Evolutionary conservation across 2,888 invertebrate species (phyloP).

Genomic region (Agonopterix alstromeriana): DNA sequence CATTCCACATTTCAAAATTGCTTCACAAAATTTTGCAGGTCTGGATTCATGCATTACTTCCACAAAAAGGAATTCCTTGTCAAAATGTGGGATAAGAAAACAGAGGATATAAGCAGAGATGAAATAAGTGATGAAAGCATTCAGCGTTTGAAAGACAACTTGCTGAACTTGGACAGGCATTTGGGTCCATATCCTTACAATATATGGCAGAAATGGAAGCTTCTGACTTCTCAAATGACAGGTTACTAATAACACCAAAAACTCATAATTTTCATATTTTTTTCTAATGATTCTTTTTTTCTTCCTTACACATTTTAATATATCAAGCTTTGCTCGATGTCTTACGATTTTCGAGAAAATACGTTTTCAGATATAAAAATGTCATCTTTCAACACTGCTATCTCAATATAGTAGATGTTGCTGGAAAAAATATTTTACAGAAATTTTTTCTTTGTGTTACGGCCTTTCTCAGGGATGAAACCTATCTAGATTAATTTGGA

Average conservation of each 20-base stretch:
- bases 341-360: too few relatives aligned
- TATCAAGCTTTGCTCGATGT: too few relatives aligned
- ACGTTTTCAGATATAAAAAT: too few relatives aligned
- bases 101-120: conserved; percentile 84
- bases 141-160: conserved; percentile 80
- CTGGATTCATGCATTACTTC: conserved; percentile 93
- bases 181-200: conserved; percentile 96
- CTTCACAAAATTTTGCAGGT: conserved; percentile 43
- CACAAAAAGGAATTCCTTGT: conserved; percentile 88
- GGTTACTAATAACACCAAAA: conserved; percentile 38
- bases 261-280: too few relatives aligned
- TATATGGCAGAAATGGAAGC: conserved; percentile 90
- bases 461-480: too few relatives aligned
- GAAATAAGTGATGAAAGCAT: conserved; percentile 81
- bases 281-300: too few relatives aligned
- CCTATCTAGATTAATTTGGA: too few relatives aligned
- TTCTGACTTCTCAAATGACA: conserved; percentile 82
- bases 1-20: not conserved
- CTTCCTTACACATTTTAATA: too few relatives aligned
- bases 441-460: too few relatives aligned
- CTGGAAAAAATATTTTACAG: too few relatives aligned
- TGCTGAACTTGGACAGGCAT: conserved; percentile 84
- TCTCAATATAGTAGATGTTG: too few relatives aligned
- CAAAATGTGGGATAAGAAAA: conserved; percentile 88
- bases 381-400: too few relatives aligned